These are phyloP conservation scores for Garra rufa DNA, from an alignment of 2,113 vertebrate genomes.

Conservation along the genomic window DNA sequence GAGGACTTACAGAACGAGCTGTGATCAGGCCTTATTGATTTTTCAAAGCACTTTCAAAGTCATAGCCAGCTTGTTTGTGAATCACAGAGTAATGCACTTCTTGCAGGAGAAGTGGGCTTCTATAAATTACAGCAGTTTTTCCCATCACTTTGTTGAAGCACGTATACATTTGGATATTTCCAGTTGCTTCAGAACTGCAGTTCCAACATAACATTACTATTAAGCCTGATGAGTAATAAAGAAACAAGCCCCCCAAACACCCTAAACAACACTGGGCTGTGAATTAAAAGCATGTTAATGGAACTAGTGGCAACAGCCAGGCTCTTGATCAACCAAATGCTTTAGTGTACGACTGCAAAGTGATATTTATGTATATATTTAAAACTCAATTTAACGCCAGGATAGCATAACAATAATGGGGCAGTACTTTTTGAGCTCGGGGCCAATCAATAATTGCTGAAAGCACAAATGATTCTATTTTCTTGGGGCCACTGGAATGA, in stretches of 20 bases:
- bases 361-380: slow-evolving; percentile 83
- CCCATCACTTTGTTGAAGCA: neutral
- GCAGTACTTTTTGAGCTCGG: slow-evolving; percentile 78
- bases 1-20: slow-evolving; percentile 52
- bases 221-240: neutral
- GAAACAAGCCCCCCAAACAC: slow-evolving; percentile 2
- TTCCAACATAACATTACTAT: neutral
- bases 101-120: slow-evolving; percentile 46
- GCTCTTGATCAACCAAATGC: slow-evolving; percentile 62
- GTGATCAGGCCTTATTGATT: slow-evolving; percentile 66
- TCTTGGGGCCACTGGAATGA: slow-evolving; percentile 79
- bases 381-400: slow-evolving; percentile 83
- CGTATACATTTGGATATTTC: slow-evolving; percentile 46
- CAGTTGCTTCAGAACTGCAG: slow-evolving; percentile 4
- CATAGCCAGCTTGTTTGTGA: slow-evolving; percentile 55
- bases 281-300: slow-evolving; percentile 26
- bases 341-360: slow-evolving; percentile 78
- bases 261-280: neutral
- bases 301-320: slow-evolving; percentile 24
- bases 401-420: slow-evolving; percentile 81
- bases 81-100: slow-evolving; percentile 55
- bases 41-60: slow-evolving; percentile 60
- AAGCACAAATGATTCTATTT: slow-evolving; percentile 87
- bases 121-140: slow-evolving; percentile 46
- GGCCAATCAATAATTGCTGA: slow-evolving; percentile 85